Evolutionary conservation across 2,888 invertebrate genomes (phyloP), one percentile per base, ranked within the genome.

Genomic region (Ellobium chinense): DNA sequence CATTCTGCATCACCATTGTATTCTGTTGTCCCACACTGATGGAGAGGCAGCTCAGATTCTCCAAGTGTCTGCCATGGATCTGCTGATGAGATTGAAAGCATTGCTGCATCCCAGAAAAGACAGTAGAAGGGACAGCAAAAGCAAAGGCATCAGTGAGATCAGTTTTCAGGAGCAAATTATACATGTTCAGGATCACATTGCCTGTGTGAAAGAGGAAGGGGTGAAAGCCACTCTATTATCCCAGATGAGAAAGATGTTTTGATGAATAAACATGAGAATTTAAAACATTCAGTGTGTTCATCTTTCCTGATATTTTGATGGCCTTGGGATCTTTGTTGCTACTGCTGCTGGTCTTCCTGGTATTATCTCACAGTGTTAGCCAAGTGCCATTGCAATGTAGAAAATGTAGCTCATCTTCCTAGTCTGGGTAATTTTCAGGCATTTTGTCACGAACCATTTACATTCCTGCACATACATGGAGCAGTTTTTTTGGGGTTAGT

Each of bases 1-100:
- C 18, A 2, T 74, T n/a, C 34, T 74, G 12, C 54, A 60, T 27
- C 74, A 74, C n/a, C 39, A 37, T 46, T 74, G 74, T 39, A 29
- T n/a, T 1, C 31, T 74, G 60, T 34, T 74, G 24, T 74, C 74
- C 1, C 14, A 24, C 24, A 5, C 24, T 7, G 46, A 37, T n/a
- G 39, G 46, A 5, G 54, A 63, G 24, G 39, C 63, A 24, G 62
- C 63, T 9, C 74, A 74, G 24, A 29, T 74, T 46, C 46, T 74
- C 46, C 74, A 74, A 14, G 63, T 74, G 0, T 74, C 63, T 0
- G 74, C 74, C 63, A 29, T 74, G 46, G 63, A 74, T 27, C 7
- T 74, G 3, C 12, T 74, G 46, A 63, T 27, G 18, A 74, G 63
- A 24, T 29, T 74, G 4, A 63, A 39, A 29, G 21, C 31, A 1